A percentile compares a stretch with the other conserved stretches of the same genome.
phyloP scores from a whole-genome alignment of 2,797 vertebrate species.

The Sebastes vulpes region DNA sequence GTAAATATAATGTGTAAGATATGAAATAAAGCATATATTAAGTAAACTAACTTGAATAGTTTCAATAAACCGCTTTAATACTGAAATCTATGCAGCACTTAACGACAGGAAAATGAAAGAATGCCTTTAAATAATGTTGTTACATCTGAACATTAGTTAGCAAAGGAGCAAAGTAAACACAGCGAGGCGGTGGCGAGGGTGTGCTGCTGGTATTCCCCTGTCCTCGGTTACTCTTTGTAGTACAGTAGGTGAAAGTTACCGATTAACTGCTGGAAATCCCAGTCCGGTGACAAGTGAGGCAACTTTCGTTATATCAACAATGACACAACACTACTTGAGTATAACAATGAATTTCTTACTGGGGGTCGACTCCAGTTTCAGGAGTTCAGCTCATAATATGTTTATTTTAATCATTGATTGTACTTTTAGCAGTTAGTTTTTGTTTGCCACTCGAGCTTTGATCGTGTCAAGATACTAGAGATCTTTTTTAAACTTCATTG shows the following conservation, averaged over 20 bases:
- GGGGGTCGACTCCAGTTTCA: neutral
- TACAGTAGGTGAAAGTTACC: neutral
- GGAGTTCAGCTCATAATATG: neutral
- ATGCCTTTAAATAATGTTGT: neutral
- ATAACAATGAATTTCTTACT: neutral
- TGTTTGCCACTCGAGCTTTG: neutral
- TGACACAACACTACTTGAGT: neutral
- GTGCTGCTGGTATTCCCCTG: neutral
- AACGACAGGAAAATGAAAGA: neutral
- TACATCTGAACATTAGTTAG: neutral
- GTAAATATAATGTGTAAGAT: neutral
- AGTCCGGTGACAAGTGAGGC: neutral
- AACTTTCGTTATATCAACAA: neutral
- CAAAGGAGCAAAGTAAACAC: neutral
- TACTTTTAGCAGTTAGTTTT: neutral
- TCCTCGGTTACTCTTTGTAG: neutral
- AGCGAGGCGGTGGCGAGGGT: neutral
- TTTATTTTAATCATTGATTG: neutral
- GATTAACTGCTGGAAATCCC: neutral
- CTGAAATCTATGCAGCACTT: neutral
- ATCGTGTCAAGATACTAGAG: neutral
- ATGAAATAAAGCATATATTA: neutral
- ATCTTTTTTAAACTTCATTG: neutral
- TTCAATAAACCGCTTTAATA: neutral
- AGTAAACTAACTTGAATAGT: neutral